Evolutionary conservation across 2,888 invertebrate species (phyloP), one percentile per base, ranked within the genome.

Genomic region (Acleris cristana): DNA sequence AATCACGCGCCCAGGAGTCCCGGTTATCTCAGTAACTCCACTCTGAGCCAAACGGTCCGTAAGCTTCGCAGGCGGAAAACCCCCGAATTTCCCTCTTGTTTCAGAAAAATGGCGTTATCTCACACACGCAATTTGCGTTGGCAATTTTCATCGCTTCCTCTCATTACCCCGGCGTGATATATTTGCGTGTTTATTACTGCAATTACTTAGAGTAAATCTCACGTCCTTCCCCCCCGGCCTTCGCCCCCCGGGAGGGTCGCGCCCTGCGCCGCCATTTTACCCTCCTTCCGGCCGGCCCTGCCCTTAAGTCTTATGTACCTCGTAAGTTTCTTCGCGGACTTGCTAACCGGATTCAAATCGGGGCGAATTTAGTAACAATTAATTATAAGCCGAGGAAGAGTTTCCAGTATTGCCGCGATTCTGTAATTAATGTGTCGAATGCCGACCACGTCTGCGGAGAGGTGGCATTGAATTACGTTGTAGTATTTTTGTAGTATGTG

Each of bases 151-250:
- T 75, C 85, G 88, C 88, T 92, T 92, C 91, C 91, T 90, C 90
- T 92, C 91, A 92, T 92, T 92, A 92, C 92, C 85, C 87, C 83
- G 90, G 81, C 86, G 90, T 92, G 92, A 92, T 92, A 92, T 92
- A 92, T 92, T 90, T 92, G 89, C 91, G 90, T 91, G 92, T 93
- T 93, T 93, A 93, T 93, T 93, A 93, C 92, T 89, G 93, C 93
- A 93, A 93, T 93, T 93, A 93, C 93, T 93, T 93, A 93, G 92
- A 93, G 92, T 93, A 93, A 93, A 93, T 93, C 93, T 93, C 90
- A 89, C 92, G 90, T 93, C 92, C 93, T 92, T 92, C 92, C 92
- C 82, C 84, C 68, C 65, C 69, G 74, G 76, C 75, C 76, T 75
- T 70, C 70, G n/a, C 73, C 74, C 34, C 74, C 75, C 74, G 79